Percentiles rank a stretch among this genome's conserved stretches.
These are phyloP conservation scores for Pampusana beccarii DNA, from an alignment of 2,113 vertebrate species.

Conservation along the genomic window DNA sequence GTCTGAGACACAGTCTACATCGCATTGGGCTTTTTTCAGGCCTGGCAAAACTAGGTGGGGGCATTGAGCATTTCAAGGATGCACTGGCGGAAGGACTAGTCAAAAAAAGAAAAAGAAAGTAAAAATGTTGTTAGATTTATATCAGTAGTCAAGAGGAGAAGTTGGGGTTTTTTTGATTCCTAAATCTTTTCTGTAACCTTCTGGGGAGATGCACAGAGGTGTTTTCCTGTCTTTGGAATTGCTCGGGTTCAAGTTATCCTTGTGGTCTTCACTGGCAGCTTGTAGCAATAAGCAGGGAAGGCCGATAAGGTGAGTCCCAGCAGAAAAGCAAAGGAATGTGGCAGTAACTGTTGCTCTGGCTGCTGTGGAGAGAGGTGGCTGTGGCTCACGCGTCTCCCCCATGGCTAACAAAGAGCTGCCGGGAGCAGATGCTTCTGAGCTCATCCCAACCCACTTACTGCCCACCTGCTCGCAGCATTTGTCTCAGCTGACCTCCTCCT, in stretches of 20 bases:
- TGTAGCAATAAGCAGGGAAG: neutral
- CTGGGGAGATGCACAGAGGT: neutral
- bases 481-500: neutral
- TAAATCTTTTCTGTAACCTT: neutral
- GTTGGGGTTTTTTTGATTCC: neutral
- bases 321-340: neutral
- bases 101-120: neutral
- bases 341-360: neutral
- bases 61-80: neutral
- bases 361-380: neutral
- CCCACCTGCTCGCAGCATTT: neutral
- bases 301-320: neutral
- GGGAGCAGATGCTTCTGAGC: neutral
- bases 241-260: neutral
- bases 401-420: neutral
- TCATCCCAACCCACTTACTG: neutral
- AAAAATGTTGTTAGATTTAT: neutral
- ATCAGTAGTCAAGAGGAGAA: neutral
- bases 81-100: neutral
- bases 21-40: rapidly evolving
- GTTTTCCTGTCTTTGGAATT: neutral
- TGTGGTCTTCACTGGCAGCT: neutral
- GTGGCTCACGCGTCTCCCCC: neutral
- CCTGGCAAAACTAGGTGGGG: neutral
- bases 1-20: neutral